Evolutionary conservation across 2,888 invertebrate species (phyloP), one percentile per base, ranked within the genome.

Genomic region (Eulithis testata): DNA sequence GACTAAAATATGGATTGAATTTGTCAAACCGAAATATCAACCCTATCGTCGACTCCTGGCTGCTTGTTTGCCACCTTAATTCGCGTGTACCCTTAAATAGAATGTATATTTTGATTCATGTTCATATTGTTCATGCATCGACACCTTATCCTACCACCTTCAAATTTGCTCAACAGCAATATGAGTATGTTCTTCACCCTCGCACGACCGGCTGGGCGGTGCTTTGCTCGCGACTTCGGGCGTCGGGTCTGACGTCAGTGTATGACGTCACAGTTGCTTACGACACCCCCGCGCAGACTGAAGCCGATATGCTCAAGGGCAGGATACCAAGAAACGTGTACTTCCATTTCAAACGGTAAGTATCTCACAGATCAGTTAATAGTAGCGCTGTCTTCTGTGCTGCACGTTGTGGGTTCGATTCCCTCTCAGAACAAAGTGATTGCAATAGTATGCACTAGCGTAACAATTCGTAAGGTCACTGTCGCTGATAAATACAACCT

Each of bases 241-340:
- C 92, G 65, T 88, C 95, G 9, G 95, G 95, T 31, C 86, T 98
- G 59, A 94, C 95, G 68, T 96, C 97, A 0, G 93, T 98, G n/a
- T 97, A 97, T 84, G 98, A 98, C 84, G 94, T 97, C 71, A 97
- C 97, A 0, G 94, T 98, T n/a, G 96, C 95, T 0, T 98, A 98
- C 86, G 97, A 97, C 5, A 94, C 94, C 70, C 94, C 94, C 11
- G 96, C 97, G 0, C 96, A 97, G 84, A 95, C 95, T 27, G 97
- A 98, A 85, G 82, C 94, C 27, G 95, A 96, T 77, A 87, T 97
- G 54, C 78, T 96, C 7, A 88, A 89, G 14, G 97, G 97, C 8
- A 93, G 93, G 63, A 94, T 96, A 77, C 97, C 98, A 0, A 94
- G 93, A 69, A 94, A 96, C 80, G 96, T 97, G 11, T 96, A 96